Evolutionary conservation across 2,888 invertebrate species (phyloP).

Genomic region (Trachelus stipa): DNA sequence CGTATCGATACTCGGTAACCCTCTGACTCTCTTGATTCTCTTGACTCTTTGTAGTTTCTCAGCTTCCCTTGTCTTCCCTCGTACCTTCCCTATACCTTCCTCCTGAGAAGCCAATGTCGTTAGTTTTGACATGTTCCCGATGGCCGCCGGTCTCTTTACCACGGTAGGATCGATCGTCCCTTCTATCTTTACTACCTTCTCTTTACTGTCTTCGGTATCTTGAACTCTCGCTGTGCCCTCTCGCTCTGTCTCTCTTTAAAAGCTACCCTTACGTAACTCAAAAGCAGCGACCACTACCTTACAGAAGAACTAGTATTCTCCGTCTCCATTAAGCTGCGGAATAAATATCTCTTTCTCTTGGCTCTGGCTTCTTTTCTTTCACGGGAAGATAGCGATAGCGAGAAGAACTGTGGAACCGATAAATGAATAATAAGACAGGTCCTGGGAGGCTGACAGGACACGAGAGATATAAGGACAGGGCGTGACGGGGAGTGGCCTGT

Average conservation of each 20-base stretch:
- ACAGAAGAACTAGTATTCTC: background rate
- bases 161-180: slow-evolving; percentile 9
- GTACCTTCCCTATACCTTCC: slow-evolving; percentile 20
- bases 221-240: background rate
- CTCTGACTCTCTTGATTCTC: slow-evolving; percentile 7
- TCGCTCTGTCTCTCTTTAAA: background rate
- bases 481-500: slow-evolving; percentile 39
- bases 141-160: slow-evolving; percentile 31
- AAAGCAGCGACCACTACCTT: background rate
- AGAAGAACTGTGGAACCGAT: slow-evolving; percentile 26
- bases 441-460: slow-evolving; percentile 32
- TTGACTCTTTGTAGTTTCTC: slow-evolving; percentile 8
- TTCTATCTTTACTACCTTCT: background rate
- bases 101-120: slow-evolving; percentile 54
- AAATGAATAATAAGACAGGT: slow-evolving; percentile 38
- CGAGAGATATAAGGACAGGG: slow-evolving; percentile 37
- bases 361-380: background rate
- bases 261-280: background rate
- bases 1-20: slow-evolving; percentile 42
- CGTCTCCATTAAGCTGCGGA: background rate
- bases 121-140: slow-evolving; percentile 52
- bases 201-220: background rate
- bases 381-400: background rate
- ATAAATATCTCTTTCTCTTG: background rate
- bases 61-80: slow-evolving; percentile 43